Evolutionary conservation across 2,113 vertebrate genomes (phyloP).

Genomic region (Mastomys natalensis): DNA sequence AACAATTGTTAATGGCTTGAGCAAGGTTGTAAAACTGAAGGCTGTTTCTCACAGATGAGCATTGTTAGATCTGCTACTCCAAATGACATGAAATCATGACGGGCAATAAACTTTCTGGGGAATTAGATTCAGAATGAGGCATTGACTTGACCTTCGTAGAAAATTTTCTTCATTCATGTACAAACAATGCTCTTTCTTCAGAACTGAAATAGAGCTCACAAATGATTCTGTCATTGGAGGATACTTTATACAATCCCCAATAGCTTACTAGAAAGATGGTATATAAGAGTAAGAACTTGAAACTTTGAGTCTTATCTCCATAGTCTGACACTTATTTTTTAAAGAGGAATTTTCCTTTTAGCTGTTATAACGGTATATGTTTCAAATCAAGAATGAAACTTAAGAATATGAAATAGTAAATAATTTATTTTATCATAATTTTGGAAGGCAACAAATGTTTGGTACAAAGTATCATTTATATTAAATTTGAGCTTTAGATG

Average conservation of each 20-base stretch:
- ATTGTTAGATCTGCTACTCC: slow-evolving; percentile 21
- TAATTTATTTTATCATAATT: not conserved
- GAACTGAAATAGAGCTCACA: not conserved
- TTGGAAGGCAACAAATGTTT: slow-evolving; percentile 77
- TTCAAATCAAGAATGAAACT: slow-evolving; percentile 63
- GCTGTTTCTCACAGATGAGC: slow-evolving; percentile 18
- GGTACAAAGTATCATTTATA: slow-evolving; percentile 65
- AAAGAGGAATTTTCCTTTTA: slow-evolving; percentile 74
- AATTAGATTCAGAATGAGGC: not conserved
- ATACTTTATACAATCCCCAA: not conserved
- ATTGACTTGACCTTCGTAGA: not conserved
- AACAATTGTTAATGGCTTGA: not conserved
- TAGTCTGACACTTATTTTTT: slow-evolving; percentile 48
- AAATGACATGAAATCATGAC: slow-evolving; percentile 6
- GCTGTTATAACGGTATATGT: slow-evolving; percentile 65
- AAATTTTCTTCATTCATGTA: slow-evolving; percentile 14
- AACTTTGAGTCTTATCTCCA: not conserved
- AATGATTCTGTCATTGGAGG: not conserved
- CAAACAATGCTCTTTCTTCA: slow-evolving; percentile 50
- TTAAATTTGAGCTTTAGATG: slow-evolving; percentile 71
- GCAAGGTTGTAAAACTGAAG: slow-evolving; percentile 51
- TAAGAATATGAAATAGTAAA: slow-evolving; percentile 70
- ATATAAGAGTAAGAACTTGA: not conserved
- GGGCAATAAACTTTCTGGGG: not conserved
- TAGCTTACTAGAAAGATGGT: not conserved